Base-by-base conservation (phyloP, 2,113 vertebrate species). In the Saimiri boliviensis region DNA sequence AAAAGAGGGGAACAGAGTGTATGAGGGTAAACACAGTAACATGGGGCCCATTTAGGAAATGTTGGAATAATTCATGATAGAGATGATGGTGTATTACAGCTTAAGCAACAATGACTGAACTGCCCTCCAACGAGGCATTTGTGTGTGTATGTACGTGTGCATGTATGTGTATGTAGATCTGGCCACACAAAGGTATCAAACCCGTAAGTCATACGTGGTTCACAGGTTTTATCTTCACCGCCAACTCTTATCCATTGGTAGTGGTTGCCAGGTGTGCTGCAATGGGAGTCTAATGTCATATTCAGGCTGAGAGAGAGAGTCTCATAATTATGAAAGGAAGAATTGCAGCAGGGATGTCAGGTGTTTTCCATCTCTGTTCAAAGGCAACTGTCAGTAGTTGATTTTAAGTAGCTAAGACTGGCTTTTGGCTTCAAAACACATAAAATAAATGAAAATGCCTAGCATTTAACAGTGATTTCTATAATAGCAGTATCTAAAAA, bases 361-460 rank as follows among this genome's bases (percentile, higher is more conserved):
- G 9, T 32, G 27, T 52, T 2, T 86, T 74, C 27, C 45, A 42
- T 42, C 23, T 89, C 54, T 86, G 21, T 52, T 94, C 52, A 92
- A 76, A 94, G 58, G 66, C 25, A 89, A 66, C n/a, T 79, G 16
- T 86, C 86, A 93, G 49, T 6, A 73, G 58, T 52, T 30, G 82
- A 74, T 92, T 96, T 91, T 95, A 87, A 96, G 74, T 19, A 84
- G 79, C 47, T 40, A 70, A 91, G 56, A 47, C 17, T 87, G 79
- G 77, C 56, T 88, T 92, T 82, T 56, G 70, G 30, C 49, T 95
- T 96, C 27, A 84, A 96, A 96, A 94, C 45, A 91, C 47, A 87
- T 49, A 76, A 89, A 71, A 76, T 71, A 94, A 88, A 92, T 52
- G 74, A 87, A 96, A 92, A 30, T 80, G 32, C 25, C 47, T 86